Base-by-base conservation (phyloP, 2,888 invertebrate species). In the Cerastis leucographa region DNA sequence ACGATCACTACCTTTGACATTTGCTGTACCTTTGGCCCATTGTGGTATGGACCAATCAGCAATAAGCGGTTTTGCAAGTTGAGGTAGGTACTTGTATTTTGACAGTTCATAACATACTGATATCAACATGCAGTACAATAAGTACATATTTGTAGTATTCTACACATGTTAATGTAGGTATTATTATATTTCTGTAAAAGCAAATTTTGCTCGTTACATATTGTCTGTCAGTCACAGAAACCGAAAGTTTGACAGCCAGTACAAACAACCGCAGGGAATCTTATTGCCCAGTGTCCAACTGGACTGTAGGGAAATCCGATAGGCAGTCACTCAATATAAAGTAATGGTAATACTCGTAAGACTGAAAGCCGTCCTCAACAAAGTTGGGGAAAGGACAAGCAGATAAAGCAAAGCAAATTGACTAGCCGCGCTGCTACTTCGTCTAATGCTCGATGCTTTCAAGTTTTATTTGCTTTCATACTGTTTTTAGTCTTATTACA, bases 41-140 rank as follows among this genome's bases (percentile, higher is more conserved):
- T 84, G 78, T 85, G 54, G 69, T 71, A 51, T 71, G 71, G 44
- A 74, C 83, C 82, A 81, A 85, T 83, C 85, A 70, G 72, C 61
- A 81, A 29, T 81, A 80, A 49, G 51, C 61, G 66, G 67, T 85
- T 83, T 70, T 75, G 85, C 67, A 85, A 83, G 59, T 29, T 49
- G 17, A 25, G 14, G 71, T 78, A 25, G 14, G 71, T 78, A 54
- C 78, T 67, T 59, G 35, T 51, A 80, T 80, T 81, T 84, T 84
- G 80, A 73, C 65, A 81, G 54, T 29, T 61, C 54, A 40, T 12
- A 65, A 66, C 22, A 17, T 61, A 59, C 8, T 69, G 40, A 74
- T 29, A 70, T 66, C 59, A 66, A 46, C 56, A 42, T 11, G 25
- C 25, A 66, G 61, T 69, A 59, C 25, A 67, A 66, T 35, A 64